Evolutionary conservation across 1,140 invertebrate genomes (phyloP), one percentile per base, ranked within the genome.

Genomic region (Brachionus rubens): DNA sequence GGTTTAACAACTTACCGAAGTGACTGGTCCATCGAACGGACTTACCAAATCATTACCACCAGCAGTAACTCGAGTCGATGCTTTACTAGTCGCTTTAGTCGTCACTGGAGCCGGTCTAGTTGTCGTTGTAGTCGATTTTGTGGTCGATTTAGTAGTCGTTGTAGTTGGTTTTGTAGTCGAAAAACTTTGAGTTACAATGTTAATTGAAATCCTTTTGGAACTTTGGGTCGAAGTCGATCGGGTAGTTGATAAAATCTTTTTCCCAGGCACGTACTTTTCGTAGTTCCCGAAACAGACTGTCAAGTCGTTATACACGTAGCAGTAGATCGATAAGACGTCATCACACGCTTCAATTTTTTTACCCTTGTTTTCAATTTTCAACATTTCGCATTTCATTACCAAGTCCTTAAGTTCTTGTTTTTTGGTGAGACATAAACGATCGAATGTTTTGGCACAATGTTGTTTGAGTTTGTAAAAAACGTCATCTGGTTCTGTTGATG

Each of bases 21-120:
- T 54, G 21, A 72, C 68, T 50, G 68, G 68, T 5, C 68, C 68
- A 33, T 72, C 68, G 50, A 72, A 72, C 5, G 68, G 68, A 30
- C 59, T 65, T 1, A 43, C 3, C 12, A 43, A 46, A 65, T 65
- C n/a, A 46, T 40, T 40, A 12, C 0, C 1, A 21, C 3, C n/a
- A 19, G 9, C 19, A 10, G 56, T 26, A 1, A 16, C 10, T 54
- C 7, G 24, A 43, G 59, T 43, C 43, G 59, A 43, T 19, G 21
- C 26, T 65, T 33, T 43, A 14, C 1, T 68, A 3, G n/a, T 50
- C 19, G 26, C 19, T 14, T 1, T 68, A 28, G 28, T 72, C 19
- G 46, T 72, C 16, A 26, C 14, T 12, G 12, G 40, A 7, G 36
- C 9, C 16, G 28, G 52, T 4, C 19, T 59, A 24, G 54, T 12